These are phyloP conservation scores for Chaetops frenatus DNA, from an alignment of 2,113 vertebrate species.

Conservation along the genomic window DNA sequence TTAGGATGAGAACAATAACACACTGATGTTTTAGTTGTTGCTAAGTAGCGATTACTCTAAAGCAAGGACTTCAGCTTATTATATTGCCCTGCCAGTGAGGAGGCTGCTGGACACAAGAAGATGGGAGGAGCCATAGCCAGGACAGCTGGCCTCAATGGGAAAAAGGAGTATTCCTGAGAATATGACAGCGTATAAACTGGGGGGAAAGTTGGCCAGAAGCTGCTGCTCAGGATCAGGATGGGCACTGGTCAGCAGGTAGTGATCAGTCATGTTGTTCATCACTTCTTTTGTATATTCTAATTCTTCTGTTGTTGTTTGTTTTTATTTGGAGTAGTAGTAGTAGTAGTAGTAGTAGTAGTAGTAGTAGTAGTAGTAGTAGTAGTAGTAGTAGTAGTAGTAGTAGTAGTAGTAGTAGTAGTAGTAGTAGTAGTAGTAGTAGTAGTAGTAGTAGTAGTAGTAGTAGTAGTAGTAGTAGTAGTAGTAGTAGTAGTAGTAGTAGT, in stretches of 20 bases:
- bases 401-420: too few relatives aligned
- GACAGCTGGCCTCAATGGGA: background rate
- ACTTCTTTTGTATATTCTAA: background rate
- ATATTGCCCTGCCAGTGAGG: background rate
- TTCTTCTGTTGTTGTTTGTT: background rate
- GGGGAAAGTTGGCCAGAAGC: background rate
- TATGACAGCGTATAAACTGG: background rate
- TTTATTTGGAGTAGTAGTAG: too few relatives aligned
- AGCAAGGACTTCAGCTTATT: background rate
- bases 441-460: too few relatives aligned
- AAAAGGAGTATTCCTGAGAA: background rate
- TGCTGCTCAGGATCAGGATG: background rate
- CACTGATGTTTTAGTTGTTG: background rate
- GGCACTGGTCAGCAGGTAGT: background rate
- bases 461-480: too few relatives aligned
- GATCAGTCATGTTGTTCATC: background rate
- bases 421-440: too few relatives aligned
- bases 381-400: too few relatives aligned
- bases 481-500: too few relatives aligned
- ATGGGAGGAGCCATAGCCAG: background rate
- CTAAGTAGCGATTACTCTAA: background rate
- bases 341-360: too few relatives aligned
- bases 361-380: too few relatives aligned
- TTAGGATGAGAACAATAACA: background rate
- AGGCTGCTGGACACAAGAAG: background rate